Evolutionary conservation across 2,888 invertebrate species (phyloP).

Genomic region (Andrena haemorrhoa): DNA sequence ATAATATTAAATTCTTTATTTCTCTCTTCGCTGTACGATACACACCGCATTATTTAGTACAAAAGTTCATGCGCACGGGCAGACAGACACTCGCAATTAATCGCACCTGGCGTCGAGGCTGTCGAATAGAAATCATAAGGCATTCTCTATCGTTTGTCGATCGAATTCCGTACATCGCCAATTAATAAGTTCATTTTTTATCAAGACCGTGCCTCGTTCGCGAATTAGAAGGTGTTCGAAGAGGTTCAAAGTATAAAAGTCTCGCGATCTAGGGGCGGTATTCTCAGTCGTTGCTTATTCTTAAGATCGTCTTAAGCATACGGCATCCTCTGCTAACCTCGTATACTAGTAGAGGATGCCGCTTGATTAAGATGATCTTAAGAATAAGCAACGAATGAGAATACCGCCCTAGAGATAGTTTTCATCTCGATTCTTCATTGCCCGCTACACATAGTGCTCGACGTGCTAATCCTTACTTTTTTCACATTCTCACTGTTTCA

Average conservation of each 20-base stretch:
- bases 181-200: slow-evolving; percentile 22
- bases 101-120: slow-evolving; percentile 25
- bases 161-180: slow-evolving; percentile 9
- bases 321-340: too few relatives aligned
- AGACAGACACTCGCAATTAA: slow-evolving; percentile 26
- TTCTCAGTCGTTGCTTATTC: not conserved
- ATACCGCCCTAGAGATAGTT: too few relatives aligned
- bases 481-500: slow-evolving; percentile 10
- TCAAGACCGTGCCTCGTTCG: slow-evolving; percentile 3
- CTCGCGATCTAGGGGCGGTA: not conserved
- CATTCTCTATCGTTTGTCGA: slow-evolving; percentile 18
- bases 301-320: too few relatives aligned
- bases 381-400: too few relatives aligned
- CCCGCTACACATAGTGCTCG: not conserved
- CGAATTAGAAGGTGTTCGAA: slow-evolving; percentile 7
- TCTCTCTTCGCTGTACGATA: slow-evolving; percentile 67
- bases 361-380: too few relatives aligned
- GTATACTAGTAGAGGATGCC: too few relatives aligned
- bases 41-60: slow-evolving; percentile 70
- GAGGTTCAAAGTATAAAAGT: slow-evolving; percentile 48
- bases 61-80: slow-evolving; percentile 65
- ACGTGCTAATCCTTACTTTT: slow-evolving; percentile 16
- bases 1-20: slow-evolving; percentile 74
- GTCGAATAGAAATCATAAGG: slow-evolving; percentile 12
- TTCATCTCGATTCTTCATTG: slow-evolving; percentile 38